Evolutionary conservation across 2,888 invertebrate genomes (phyloP).

Genomic region (Tipula helvola): DNA sequence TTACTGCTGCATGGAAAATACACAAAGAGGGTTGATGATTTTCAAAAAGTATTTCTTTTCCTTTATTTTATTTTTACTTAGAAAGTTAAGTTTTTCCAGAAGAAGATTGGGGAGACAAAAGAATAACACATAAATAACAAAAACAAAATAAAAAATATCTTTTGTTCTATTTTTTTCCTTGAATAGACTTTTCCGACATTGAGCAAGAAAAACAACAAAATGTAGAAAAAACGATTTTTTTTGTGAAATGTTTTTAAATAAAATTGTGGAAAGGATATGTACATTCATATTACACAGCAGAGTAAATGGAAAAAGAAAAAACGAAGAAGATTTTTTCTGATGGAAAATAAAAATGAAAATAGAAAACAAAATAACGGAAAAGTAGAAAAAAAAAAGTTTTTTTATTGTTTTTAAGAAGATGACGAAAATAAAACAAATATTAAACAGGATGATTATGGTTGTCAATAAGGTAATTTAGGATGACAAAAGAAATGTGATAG

Average conservation of each 20-base stretch:
- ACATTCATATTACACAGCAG: background rate
- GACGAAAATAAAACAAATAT: background rate
- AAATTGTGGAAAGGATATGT: background rate
- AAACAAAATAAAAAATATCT: background rate
- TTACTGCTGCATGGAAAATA: background rate
- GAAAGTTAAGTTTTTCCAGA: background rate
- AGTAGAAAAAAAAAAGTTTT: background rate
- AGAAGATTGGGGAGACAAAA: background rate
- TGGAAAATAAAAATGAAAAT: background rate
- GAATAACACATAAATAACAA: background rate
- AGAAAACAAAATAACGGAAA: background rate
- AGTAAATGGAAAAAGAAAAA: background rate
- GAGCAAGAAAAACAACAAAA: background rate
- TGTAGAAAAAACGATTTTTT: background rate
- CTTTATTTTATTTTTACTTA: background rate
- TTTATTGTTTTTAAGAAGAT: background rate
- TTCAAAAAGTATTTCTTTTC: background rate
- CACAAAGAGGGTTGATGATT: background rate
- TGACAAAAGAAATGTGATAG: background rate
- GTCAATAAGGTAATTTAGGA: background rate
- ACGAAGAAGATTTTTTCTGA: background rate
- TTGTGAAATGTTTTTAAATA: background rate
- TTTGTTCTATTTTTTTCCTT: background rate
- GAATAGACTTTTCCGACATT: background rate
- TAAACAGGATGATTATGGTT: background rate